Evolutionary conservation across 1,140 invertebrate species (phyloP).

Genomic region (Dendrolimus kikuchii): DNA sequence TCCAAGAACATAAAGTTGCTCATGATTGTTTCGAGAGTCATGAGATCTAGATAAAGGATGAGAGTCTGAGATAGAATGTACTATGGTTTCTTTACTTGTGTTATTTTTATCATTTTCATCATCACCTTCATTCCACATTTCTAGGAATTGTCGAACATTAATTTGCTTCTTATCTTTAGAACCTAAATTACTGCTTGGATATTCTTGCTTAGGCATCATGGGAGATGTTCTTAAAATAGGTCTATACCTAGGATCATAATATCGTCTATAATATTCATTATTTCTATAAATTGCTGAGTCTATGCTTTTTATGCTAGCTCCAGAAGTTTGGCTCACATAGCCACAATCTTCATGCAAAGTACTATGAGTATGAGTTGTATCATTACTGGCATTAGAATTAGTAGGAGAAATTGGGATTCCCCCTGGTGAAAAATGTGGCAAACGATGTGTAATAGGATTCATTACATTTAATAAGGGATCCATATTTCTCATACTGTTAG

Average conservation of each 20-base stretch:
- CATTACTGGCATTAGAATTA: slow-evolving; percentile 61
- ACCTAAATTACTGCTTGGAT: slow-evolving; percentile 20
- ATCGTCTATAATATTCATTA: slow-evolving; percentile 43
- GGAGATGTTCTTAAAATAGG: slow-evolving; percentile 24
- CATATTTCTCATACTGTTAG: slow-evolving; percentile 33
- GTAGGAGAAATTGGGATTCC: slow-evolving; percentile 57
- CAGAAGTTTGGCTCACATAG: slow-evolving; percentile 66
- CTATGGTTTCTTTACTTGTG: slow-evolving; percentile 28
- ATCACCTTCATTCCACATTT: slow-evolving; percentile 72
- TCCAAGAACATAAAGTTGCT: slow-evolving; percentile 65
- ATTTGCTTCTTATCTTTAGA: slow-evolving; percentile 51
- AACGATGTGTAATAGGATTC: slow-evolving; percentile 41
- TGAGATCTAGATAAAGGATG: slow-evolving; percentile 24
- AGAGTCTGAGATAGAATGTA: slow-evolving; percentile 18
- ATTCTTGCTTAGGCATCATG: slow-evolving; percentile 17
- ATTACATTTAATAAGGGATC: slow-evolving; percentile 32
- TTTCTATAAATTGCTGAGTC: slow-evolving; percentile 42
- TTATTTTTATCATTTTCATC: slow-evolving; percentile 46
- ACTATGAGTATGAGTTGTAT: slow-evolving; percentile 42
- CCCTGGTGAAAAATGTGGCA: slow-evolving; percentile 60
- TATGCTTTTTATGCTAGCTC: slow-evolving; percentile 57
- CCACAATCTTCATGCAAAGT: slow-evolving; percentile 62
- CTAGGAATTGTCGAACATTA: slow-evolving; percentile 63
- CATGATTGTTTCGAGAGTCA: slow-evolving; percentile 38
- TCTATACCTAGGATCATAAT: slow-evolving; percentile 30